phyloP scores from a whole-genome alignment of 2,113 vertebrate species.

The Paraplagusia blochii region DNA sequence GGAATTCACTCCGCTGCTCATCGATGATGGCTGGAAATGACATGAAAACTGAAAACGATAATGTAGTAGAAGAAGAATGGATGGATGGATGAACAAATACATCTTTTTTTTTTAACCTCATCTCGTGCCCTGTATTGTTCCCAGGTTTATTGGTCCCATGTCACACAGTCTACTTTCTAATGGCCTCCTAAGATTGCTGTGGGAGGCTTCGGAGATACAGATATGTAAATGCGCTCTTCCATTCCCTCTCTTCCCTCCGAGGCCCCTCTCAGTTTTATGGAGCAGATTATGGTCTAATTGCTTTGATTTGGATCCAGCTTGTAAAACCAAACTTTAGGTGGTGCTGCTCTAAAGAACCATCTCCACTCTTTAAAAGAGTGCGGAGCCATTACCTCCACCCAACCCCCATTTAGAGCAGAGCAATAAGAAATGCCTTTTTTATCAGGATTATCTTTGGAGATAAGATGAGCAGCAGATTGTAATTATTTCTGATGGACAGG shows the following conservation, averaged over 20 bases:
- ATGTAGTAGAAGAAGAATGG: too few relatives aligned
- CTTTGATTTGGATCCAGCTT: conserved; percentile 77
- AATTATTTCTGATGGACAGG: conserved; percentile 36
- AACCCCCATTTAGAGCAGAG: conserved; percentile 18
- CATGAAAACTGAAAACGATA: too few relatives aligned
- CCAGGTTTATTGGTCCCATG: background rate
- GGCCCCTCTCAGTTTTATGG: conserved; percentile 73
- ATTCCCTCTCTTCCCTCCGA: conserved; percentile 50
- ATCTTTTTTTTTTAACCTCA: too few relatives aligned
- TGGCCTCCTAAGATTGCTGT: background rate
- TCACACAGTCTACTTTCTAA: too few relatives aligned
- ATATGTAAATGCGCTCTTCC: conserved; percentile 48
- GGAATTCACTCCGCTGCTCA: too few relatives aligned
- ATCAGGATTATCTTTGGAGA: conserved; percentile 19
- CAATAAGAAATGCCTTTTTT: conserved; percentile 18
- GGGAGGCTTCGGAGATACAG: conserved; percentile 32
- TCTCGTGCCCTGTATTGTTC: background rate
- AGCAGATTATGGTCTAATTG: conserved; percentile 79
- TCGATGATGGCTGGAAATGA: too few relatives aligned
- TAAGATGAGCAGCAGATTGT: conserved; percentile 13
- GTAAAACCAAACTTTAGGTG: conserved; percentile 72
- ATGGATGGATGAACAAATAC: too few relatives aligned
- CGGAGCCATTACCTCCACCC: conserved; percentile 2
- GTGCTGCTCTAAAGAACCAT: conserved; percentile 64
- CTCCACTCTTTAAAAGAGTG: conserved; percentile 62